Evolutionary conservation across 2,888 invertebrate genomes (phyloP), one percentile per base, ranked within the genome.

Genomic region (Subacronicta megacephala): DNA sequence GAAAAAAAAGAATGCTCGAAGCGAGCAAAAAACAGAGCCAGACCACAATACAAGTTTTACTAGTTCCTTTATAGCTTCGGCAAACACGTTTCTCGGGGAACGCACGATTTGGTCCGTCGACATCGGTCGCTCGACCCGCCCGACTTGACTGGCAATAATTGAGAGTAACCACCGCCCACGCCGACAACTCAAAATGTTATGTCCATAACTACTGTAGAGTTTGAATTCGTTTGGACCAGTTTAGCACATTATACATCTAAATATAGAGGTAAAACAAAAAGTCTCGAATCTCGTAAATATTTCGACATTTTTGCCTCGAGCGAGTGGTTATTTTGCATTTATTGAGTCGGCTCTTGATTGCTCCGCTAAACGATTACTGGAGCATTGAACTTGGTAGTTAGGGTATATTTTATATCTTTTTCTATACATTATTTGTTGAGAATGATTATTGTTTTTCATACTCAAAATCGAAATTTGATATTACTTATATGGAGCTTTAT

Each of bases 241-340:
- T 78, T 78, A 59, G 77, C 78, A 80, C 72, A 79, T 80, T 81
- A 77, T 68, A 64, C 65, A 72, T 73, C 81, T 83, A 83, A 86
- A 87, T 87, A 83, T 84, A 84, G 82, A 78, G 79, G 67, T 77
- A 78, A 86, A 86, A 84, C 85, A 89, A 90, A 90, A 90, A 87
- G 84, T 82, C 79, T 83, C 66, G 72, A 78, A 82, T 81, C 87
- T 88, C 84, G 85, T 90, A 89, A 90, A 90, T 83, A 90, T 89
- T 90, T 89, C 87, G 85, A 85, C 87, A 89, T 88, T 87, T 89
- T 87, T 82, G 86, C 88, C 78, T 79, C 81, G 68, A 80, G 84
- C 87, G 72, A 83, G 78, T 86, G 78, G 87, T 89, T 89, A 85
- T 89, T 89, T 88, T 85, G 85, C 86, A 84, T 88, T 89, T 89